Evolutionary conservation across 2,888 invertebrate genomes (phyloP).

Genomic region (Trissolcus brochymenae): DNA sequence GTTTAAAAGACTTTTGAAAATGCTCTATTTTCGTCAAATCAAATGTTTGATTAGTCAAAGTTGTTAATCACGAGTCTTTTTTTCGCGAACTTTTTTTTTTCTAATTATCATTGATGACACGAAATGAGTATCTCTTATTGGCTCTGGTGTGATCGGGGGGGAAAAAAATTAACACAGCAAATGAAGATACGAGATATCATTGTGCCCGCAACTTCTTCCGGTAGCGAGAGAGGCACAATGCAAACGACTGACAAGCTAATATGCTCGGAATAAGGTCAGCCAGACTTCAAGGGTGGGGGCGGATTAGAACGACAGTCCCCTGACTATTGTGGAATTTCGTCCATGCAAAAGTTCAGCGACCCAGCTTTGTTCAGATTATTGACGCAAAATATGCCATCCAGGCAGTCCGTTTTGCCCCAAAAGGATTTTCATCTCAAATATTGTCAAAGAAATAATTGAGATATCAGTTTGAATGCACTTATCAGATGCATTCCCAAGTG

Average conservation of each 20-base stretch:
- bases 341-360: constrained; percentile 62
- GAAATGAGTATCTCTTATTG: too few relatives aligned
- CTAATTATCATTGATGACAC: too few relatives aligned
- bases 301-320: constrained; percentile 42
- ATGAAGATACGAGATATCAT: constrained; percentile 30
- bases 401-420: constrained; percentile 58
- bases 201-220: constrained; percentile 12
- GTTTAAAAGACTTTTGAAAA: too few relatives aligned
- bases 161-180: too few relatives aligned
- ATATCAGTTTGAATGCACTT: too few relatives aligned
- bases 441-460: too few relatives aligned
- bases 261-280: constrained; percentile 24
- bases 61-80: too few relatives aligned
- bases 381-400: constrained; percentile 61
- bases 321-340: constrained; percentile 45
- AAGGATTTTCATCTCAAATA: constrained; percentile 21
- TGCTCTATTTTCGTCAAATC: too few relatives aligned
- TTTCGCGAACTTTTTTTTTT: too few relatives aligned
- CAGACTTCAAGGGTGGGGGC: background rate
- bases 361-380: constrained; percentile 61
- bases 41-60: too few relatives aligned
- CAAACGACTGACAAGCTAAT: constrained; percentile 31
- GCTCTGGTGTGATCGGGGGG: too few relatives aligned
- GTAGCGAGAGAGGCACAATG: constrained; percentile 34
- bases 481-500: too few relatives aligned